These are phyloP conservation scores for Andrena praecox DNA, from an alignment of 2,888 invertebrate species.

Conservation along the genomic window DNA sequence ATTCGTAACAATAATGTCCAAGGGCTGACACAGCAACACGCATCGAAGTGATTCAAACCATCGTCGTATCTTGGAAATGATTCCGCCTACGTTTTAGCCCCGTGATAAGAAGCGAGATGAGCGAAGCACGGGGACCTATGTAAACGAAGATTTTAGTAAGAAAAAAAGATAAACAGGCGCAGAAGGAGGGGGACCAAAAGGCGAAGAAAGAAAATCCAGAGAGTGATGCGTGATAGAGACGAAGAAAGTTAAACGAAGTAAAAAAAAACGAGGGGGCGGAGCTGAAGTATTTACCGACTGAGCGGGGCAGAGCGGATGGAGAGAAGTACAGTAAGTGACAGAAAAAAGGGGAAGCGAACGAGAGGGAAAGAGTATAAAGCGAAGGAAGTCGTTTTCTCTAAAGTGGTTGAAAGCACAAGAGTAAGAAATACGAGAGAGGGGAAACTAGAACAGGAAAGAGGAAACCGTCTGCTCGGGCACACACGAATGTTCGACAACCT, in stretches of 20 bases:
- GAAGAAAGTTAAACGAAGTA: conserved; percentile 27
- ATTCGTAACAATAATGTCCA: not conserved
- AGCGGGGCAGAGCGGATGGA: not conserved
- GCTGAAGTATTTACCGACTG: conserved; percentile 30
- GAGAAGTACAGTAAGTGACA: conserved; percentile 11
- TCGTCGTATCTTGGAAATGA: not conserved
- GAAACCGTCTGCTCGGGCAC: not conserved
- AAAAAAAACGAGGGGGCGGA: conserved; percentile 21
- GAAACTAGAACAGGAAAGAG: conserved; percentile 25
- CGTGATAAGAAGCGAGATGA: not conserved
- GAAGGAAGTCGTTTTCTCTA: conserved; percentile 27
- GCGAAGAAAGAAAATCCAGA: conserved; percentile 14
- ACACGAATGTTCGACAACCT: conserved; percentile 10
- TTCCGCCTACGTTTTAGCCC: not conserved
- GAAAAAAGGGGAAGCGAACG: conserved; percentile 36
- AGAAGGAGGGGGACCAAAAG: not conserved
- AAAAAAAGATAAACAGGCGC: conserved; percentile 21
- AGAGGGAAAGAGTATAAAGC: conserved; percentile 28
- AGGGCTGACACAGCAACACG: not conserved
- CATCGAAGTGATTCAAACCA: not conserved
- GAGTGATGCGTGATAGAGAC: conserved; percentile 7
- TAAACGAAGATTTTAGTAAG: conserved; percentile 5
- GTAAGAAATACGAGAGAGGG: conserved; percentile 30
- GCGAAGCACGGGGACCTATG: not conserved
- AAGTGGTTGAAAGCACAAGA: conserved; percentile 35